phyloP scores from a whole-genome alignment of 2,797 vertebrate genomes.

The Neoniphon sammara region DNA sequence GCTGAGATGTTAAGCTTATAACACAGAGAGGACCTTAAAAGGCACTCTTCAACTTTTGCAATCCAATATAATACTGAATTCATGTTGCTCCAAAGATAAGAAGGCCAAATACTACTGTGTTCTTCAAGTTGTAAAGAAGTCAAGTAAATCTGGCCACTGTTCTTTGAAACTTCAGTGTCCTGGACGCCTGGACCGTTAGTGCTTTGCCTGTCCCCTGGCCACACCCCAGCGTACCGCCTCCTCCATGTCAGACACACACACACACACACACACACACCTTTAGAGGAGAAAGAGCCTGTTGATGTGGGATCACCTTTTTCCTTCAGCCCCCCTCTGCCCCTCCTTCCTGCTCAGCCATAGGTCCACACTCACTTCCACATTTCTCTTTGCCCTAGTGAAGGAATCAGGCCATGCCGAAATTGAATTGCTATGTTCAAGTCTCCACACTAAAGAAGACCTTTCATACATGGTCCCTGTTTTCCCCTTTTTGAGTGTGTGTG shows the following conservation, averaged over 20 bases:
- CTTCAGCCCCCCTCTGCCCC: slow-evolving; percentile 45
- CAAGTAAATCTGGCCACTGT: slow-evolving; percentile 28
- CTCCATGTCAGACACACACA: slow-evolving; percentile 43
- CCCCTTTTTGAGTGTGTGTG: slow-evolving; percentile 3
- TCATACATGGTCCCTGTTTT: slow-evolving; percentile 55
- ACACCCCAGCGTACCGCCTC: slow-evolving; percentile 66
- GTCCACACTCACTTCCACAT: slow-evolving; percentile 40
- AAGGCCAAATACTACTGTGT: slow-evolving; percentile 2
- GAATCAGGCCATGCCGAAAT: slow-evolving; percentile 57
- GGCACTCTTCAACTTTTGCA: background rate
- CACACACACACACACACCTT: slow-evolving; percentile 58
- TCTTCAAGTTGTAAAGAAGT: slow-evolving; percentile 7
- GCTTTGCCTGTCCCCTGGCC: slow-evolving; percentile 58
- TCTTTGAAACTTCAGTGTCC: slow-evolving; percentile 47
- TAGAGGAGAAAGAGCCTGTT: slow-evolving; percentile 81
- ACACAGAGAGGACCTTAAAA: background rate
- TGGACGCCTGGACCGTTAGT: slow-evolving; percentile 69
- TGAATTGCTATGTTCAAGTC: slow-evolving; percentile 56
- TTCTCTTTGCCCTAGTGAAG: slow-evolving; percentile 47
- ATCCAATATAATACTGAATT: slow-evolving; percentile 7
- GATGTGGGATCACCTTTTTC: slow-evolving; percentile 64
- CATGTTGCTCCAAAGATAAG: background rate
- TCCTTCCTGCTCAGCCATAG: slow-evolving; percentile 51
- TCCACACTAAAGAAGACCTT: slow-evolving; percentile 63
- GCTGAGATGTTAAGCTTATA: background rate